Evolutionary conservation across 2,888 invertebrate genomes (phyloP).

Genomic region (Cosmopolites sordidus): DNA sequence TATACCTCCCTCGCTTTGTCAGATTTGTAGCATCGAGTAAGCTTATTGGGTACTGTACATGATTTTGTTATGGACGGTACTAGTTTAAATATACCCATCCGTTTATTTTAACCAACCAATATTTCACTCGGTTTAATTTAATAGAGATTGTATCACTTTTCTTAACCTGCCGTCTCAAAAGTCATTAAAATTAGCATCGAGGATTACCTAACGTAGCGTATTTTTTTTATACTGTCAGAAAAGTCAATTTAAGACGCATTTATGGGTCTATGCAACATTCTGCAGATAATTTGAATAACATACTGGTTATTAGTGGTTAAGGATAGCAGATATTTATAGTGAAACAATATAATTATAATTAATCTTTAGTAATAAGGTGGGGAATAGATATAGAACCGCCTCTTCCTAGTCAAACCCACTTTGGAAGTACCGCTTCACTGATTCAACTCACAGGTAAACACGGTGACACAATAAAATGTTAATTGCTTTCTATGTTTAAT

Average conservation of each 20-base stretch:
- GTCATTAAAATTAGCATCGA: not conserved
- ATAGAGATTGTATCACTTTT: not conserved
- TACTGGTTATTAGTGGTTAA: conserved; percentile 31
- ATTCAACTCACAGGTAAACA: conserved; percentile 7
- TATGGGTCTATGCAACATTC: not conserved
- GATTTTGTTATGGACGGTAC: not conserved
- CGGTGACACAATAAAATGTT: conserved; percentile 7
- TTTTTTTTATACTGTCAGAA: no score
- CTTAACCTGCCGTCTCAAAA: no score
- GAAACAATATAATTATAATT: conserved; percentile 37
- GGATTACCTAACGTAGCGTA: not conserved
- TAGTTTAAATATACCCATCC: not conserved
- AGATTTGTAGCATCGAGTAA: conserved; percentile 2
- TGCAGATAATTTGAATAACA: conserved; percentile 14
- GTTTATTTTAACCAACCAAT: not conserved
- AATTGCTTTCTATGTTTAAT: no score
- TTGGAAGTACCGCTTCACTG: conserved; percentile 18
- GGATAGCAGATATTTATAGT: conserved; percentile 36
- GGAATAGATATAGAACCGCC: conserved; percentile 29
- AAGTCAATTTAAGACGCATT: no score
- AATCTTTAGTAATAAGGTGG: conserved; percentile 32
- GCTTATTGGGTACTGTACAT: not conserved
- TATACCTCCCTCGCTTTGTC: conserved; percentile 14
- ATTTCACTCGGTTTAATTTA: no score
- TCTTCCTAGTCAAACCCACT: conserved; percentile 25